Evolutionary conservation across 37 sponge, comb jelly and placozoan species (phyloP), one percentile per base, ranked within the genome.

Genomic region (Cliona cf. orientalis): DNA sequence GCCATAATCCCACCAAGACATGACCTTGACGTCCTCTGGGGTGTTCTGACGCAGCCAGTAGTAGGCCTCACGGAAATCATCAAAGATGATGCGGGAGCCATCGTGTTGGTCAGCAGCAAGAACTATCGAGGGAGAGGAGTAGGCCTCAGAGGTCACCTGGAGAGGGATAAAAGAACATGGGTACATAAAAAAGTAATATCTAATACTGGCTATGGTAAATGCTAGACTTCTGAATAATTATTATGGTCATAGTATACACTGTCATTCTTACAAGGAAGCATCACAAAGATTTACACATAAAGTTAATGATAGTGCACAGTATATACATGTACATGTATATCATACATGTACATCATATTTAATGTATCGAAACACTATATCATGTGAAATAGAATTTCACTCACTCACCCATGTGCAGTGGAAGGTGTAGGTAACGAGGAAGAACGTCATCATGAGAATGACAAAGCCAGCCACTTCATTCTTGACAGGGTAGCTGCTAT

Each of bases 1-100:
- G n/a, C 99, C 99, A 82, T 98, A 98, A 86, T 98, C 99, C 99
- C 99, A 98, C 99, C 99, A 98, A 0, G 96, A 96, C 99, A 98
- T 98, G 67, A 98, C 96, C 70, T 95, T 98, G 43, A 96, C 99
- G 60, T 98, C 85, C 69, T 94, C 96, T 23, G 96, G 91, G 4
- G 99, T 98, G 82, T 98, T 98, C 86, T 96, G 94, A 53, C 95
- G 70, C 64, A 98, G 86, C 99, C 99, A 98, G 74, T 98, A 96
- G 73, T 98, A 98, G 0, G 97, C 92, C 82, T 76, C 95, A 3
- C 98, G 69, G 84, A 98, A 98, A 72, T 98, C 99, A 65, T 98
- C 99, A 84, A 98, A 98, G 14, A 98, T 98, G 75, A 98, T 93
- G 19, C 94, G 63, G 22, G 94, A 90, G 5, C 99, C 99, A 65